Evolutionary conservation across 2,797 vertebrate species (phyloP).

Genomic region (Lithobates sylvaticus): DNA sequence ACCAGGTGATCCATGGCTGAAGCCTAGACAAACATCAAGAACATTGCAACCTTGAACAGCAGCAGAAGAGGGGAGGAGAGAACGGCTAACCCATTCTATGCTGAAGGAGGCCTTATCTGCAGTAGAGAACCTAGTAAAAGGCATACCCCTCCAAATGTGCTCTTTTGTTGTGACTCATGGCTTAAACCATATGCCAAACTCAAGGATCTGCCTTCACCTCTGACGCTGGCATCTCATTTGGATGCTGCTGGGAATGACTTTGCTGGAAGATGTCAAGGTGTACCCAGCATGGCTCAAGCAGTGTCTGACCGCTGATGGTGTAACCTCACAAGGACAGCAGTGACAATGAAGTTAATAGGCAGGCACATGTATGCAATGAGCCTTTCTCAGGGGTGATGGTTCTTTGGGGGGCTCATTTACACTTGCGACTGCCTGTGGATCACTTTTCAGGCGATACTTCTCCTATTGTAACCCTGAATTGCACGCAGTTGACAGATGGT

Average conservation of each 20-base stretch:
- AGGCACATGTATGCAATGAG: neutral
- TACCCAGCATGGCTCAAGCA: neutral
- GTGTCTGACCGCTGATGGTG: neutral
- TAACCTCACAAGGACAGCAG: neutral
- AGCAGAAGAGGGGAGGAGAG: slow-evolving; percentile 52
- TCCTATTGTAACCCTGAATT: too few species aligned
- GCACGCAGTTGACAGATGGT: too few species aligned
- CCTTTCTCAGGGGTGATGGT: too few species aligned
- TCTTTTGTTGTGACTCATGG: too few species aligned
- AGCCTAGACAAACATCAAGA: slow-evolving; percentile 56
- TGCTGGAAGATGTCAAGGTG: slow-evolving; percentile 10
- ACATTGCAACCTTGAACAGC: slow-evolving; percentile 60
- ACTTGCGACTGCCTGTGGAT: too few species aligned
- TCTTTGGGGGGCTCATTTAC: too few species aligned
- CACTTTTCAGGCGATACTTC: too few species aligned
- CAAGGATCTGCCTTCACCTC: neutral
- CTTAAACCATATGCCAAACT: neutral
- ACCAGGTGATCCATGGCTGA: slow-evolving; percentile 55
- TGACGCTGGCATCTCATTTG: neutral
- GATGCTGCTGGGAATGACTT: slow-evolving; percentile 9
- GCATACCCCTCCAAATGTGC: neutral
- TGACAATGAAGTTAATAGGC: neutral
- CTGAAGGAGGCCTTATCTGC: slow-evolving; percentile 51
- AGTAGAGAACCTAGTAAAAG: slow-evolving; percentile 6
- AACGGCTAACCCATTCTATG: slow-evolving; percentile 52